Percentiles rank a stretch among this genome's conserved stretches.
These are phyloP conservation scores for Andrena bucephala DNA, from an alignment of 2,888 invertebrate genomes.

Conservation along the genomic window DNA sequence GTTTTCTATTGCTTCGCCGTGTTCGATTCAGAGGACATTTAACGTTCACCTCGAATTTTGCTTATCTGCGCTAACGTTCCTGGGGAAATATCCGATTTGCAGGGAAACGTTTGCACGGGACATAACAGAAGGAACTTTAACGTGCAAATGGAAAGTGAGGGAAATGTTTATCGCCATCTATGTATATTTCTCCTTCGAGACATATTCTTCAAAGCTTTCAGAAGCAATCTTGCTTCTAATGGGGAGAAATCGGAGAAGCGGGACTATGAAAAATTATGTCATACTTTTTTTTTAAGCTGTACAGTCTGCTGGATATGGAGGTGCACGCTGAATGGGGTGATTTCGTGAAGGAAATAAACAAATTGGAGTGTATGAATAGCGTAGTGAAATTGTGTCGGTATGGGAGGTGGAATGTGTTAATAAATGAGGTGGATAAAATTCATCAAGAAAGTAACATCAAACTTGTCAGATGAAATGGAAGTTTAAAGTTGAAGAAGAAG, in stretches of 20 bases:
- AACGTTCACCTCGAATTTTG: constrained; percentile 32
- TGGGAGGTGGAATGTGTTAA: too few species aligned
- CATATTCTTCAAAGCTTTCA: neutral
- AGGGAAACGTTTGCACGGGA: neutral
- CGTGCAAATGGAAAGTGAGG: neutral
- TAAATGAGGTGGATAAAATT: too few species aligned
- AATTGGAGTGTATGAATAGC: too few species aligned
- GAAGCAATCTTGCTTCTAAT: neutral
- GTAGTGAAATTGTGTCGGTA: too few species aligned
- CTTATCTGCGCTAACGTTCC: constrained; percentile 21
- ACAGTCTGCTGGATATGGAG: too few species aligned
- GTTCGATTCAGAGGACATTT: constrained; percentile 53
- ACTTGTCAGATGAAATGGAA: too few species aligned
- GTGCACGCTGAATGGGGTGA: too few species aligned
- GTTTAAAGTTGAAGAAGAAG: too few species aligned
- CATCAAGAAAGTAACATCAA: too few species aligned
- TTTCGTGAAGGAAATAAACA: too few species aligned
- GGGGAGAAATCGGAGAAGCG: too few species aligned
- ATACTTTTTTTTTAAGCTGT: too few species aligned
- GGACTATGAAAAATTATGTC: neutral
- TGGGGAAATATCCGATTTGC: neutral
- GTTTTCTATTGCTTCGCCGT: constrained; percentile 46
- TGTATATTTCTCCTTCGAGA: neutral
- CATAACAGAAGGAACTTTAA: neutral
- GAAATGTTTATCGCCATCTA: neutral